These are phyloP conservation scores for Lacerta agilis DNA, from an alignment of 2,797 vertebrate species.

Conservation along the genomic window DNA sequence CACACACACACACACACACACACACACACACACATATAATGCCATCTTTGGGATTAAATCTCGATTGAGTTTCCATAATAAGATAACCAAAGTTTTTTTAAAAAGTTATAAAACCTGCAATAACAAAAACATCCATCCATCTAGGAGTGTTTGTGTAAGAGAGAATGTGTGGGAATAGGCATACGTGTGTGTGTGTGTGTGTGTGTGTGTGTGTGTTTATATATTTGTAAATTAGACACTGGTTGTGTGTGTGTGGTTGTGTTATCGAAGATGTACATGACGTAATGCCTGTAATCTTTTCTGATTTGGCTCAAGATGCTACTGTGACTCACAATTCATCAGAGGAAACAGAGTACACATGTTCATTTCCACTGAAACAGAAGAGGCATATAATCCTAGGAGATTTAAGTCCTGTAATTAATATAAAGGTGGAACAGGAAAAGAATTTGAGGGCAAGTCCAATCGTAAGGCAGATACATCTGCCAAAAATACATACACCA, in stretches of 20 bases:
- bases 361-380: constrained; percentile 47
- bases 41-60: too few species aligned
- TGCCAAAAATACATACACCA: constrained; percentile 33
- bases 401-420: constrained; percentile 45
- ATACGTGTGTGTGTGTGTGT: not conserved
- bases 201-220: not conserved
- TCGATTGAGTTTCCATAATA: too few species aligned
- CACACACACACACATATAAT: too few species aligned
- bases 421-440: constrained; percentile 43
- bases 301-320: constrained; percentile 35
- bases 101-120: too few species aligned
- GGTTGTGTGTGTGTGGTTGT: not conserved
- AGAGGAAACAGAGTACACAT: constrained; percentile 12
- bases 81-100: too few species aligned
- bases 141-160: not conserved
- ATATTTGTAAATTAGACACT: not conserved
- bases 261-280: constrained; percentile 1
- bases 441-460: constrained; percentile 44
- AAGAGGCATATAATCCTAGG: constrained; percentile 37
- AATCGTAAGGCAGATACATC: constrained; percentile 4
- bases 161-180: not conserved
- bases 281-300: constrained; percentile 27
- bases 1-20: too few species aligned
- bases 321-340: constrained; percentile 23
- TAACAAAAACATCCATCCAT: not conserved